Conservation (phyloP, 2,797 vertebrate genomes). For the Buceros bicornis region DNA sequence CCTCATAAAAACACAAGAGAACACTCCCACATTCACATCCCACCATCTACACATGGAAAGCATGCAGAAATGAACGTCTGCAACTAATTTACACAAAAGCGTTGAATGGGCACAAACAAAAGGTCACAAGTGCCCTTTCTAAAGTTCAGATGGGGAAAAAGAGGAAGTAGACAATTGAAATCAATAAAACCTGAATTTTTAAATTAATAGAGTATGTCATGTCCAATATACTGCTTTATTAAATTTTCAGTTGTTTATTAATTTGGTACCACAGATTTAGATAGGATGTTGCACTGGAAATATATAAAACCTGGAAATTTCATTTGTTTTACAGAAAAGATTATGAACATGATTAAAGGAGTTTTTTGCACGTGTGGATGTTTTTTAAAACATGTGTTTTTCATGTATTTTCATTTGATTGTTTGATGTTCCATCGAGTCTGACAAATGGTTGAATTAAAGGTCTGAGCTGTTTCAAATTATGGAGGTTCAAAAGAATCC, state of each 20-base stretch:
- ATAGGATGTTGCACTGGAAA: not conserved
- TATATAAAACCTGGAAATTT: not conserved
- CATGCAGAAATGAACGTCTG: not conserved
- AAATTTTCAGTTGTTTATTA: not conserved
- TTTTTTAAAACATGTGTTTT: constrained; percentile 14
- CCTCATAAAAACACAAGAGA: not conserved
- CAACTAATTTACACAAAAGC: not conserved
- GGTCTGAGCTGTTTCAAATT: constrained; percentile 9
- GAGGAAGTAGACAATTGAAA: not conserved
- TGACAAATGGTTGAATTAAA: constrained; percentile 49
- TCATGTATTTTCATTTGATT: constrained; percentile 30
- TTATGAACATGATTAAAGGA: not conserved
- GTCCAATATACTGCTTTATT: not conserved
- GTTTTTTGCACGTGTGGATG: not conserved
- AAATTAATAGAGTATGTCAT: not conserved
- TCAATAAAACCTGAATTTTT: not conserved
- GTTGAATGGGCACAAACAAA: not conserved
- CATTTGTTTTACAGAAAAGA: not conserved
- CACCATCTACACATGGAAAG: not conserved
- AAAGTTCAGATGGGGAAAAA: not conserved
- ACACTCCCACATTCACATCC: not conserved
- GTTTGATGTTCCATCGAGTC: constrained; percentile 11
- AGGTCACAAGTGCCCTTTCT: not conserved
- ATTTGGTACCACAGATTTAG: not conserved
- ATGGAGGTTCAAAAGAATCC: constrained; percentile 29